Base-by-base conservation (phyloP, 2,113 vertebrate genomes). In the Zapornia atra region DNA sequence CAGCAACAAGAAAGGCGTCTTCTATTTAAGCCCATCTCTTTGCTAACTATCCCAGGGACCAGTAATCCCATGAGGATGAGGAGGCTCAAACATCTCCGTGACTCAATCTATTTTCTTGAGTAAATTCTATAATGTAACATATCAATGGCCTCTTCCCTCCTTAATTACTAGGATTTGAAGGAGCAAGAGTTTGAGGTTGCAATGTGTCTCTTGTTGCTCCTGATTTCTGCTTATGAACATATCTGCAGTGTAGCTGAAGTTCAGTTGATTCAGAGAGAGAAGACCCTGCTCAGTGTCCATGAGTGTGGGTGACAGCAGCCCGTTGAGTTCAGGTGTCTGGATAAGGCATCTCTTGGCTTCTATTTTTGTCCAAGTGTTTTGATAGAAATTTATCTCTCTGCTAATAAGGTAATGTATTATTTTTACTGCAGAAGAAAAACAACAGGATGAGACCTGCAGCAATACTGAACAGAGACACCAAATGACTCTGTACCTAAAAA, bases 41-140 rank as follows among this genome's bases (percentile, higher is more conserved):
- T 36, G 59, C 71, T 94, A 91, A 91, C 95, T 95, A 86, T 86
- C 71, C 42, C 42, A 42, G 72, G 81, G 72, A 76, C 22, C 50
- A 59, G 64, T 82, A 88, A 90, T 64, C 86, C 61, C 61, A 42
- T 4, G 48, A 79, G 86, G 29, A 33, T 25, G 33, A 92, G 36
- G 44, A 7, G 2, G 54, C 77, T 79, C 54, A 61, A 61, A 66
- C 0, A 0, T 63, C 61, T 70, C 34, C 86, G 57, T 64, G 48
- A 63, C 75, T 68, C 40, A 54, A 15, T 86, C 95, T 78, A 44
- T 68, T 86, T 78, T 78, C 54, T 85, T 56, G 50, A 84, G 26
- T 59, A 91, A 81, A 82, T 88, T 77, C 50, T 70, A 21, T 18
- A 81, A 84, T 40, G 26, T 33, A 77, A 29, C 16, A n/a, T 61